Conservation (phyloP, 92 coral and sea anemone genomes). For the Ricordea florida region DNA sequence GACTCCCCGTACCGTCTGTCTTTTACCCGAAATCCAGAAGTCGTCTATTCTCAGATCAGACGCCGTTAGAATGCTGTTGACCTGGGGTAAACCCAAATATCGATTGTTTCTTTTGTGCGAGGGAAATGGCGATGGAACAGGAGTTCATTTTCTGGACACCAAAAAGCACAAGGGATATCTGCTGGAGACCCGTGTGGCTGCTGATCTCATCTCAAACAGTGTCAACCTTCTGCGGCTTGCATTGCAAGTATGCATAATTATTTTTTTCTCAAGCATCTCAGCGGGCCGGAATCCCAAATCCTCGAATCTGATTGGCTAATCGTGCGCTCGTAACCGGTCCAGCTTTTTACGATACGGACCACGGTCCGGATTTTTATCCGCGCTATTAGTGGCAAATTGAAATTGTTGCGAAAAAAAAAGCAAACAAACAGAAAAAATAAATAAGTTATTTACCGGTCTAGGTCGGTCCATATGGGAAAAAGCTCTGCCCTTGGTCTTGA, state of each 20-base stretch:
- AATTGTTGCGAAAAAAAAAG: no score
- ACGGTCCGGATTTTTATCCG: no score
- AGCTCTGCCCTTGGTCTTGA: no score
- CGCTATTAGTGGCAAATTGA: no score
- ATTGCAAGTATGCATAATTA: constrained; percentile 36
- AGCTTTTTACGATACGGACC: no score
- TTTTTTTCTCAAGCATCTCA: no score
- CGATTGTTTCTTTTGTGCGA: constrained; percentile 62
- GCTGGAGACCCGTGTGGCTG: constrained; percentile 25
- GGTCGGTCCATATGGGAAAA: no score
- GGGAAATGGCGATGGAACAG: constrained; percentile 80
- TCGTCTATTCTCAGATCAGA: constrained; percentile 10
- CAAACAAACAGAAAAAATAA: no score
- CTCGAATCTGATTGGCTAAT: no score
- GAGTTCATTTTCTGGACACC: constrained; percentile 73
- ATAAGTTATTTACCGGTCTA: no score
- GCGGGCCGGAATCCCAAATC: no score
- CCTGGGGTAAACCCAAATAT: constrained; percentile 38
- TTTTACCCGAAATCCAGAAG: constrained; percentile 60
- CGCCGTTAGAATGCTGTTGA: not conserved
- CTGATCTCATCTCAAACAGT: constrained; percentile 39
- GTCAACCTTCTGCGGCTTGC: constrained; percentile 46
- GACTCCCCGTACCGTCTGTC: constrained; percentile 59
- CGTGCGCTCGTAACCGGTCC: no score
- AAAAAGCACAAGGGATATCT: constrained; percentile 62